Conservation (phyloP, 2,797 vertebrate species). For the Poeciliopsis turneri region DNA sequence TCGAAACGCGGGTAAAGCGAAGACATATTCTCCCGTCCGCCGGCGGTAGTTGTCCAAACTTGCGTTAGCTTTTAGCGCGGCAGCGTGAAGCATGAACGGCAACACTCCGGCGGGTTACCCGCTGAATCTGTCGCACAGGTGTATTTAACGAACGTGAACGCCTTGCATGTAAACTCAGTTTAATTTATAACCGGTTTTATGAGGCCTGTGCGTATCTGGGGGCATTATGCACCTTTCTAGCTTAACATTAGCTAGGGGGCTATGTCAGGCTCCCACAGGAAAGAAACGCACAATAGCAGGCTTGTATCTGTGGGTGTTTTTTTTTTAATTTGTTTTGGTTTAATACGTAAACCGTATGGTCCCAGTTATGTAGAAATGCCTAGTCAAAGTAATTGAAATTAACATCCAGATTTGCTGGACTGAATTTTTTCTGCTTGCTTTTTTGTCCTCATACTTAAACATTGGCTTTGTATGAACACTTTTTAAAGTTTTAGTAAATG, state of each 20-base stretch:
- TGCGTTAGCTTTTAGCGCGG: slow-evolving; percentile 14
- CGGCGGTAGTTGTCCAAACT: not conserved
- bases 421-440: not conserved
- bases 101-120: not conserved
- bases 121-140: slow-evolving; percentile 11
- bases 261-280: not conserved
- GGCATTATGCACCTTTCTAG: no score
- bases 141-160: not conserved
- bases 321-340: not conserved
- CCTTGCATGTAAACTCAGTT: rapidly evolving
- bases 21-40: not conserved
- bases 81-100: slow-evolving; percentile 38
- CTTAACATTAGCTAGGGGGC: not conserved
- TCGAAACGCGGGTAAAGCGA: rapidly evolving
- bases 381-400: not conserved
- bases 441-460: not conserved
- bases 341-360: not conserved
- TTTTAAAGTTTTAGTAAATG: not conserved
- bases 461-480: not conserved
- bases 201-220: not conserved
- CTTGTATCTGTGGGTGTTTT: not conserved
- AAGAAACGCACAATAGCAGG: not conserved
- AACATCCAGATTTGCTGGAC: not conserved
- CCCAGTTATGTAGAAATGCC: no score
- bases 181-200: not conserved